These are phyloP conservation scores for Cotesia congregata DNA, from an alignment of 2,888 invertebrate species.

Conservation along the genomic window DNA sequence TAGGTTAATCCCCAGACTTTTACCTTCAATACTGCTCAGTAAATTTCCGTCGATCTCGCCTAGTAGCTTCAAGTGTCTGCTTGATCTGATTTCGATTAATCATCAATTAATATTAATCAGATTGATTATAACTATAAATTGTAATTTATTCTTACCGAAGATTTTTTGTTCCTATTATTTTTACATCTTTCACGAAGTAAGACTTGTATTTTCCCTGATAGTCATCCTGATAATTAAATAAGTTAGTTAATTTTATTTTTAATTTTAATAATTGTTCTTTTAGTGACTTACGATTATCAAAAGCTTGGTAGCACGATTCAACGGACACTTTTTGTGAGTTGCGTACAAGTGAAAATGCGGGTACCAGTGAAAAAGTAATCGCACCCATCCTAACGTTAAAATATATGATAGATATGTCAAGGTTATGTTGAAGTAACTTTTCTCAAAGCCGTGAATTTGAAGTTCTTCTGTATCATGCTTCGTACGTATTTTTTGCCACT, in stretches of 20 bases:
- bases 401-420: constrained; percentile 71
- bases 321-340: constrained; percentile 71
- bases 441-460: constrained; percentile 73
- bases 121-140: constrained; percentile 17
- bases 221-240: constrained; percentile 66
- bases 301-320: constrained; percentile 72
- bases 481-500: constrained; percentile 69
- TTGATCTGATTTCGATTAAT: constrained; percentile 42
- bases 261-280: neutral
- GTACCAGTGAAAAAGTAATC: constrained; percentile 77
- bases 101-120: constrained; percentile 4
- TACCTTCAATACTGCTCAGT: constrained; percentile 52
- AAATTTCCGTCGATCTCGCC: constrained; percentile 51
- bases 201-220: constrained; percentile 72
- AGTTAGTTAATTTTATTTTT: neutral
- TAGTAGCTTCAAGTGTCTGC: constrained; percentile 36
- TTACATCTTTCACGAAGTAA: constrained; percentile 71
- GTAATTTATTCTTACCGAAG: constrained; percentile 56
- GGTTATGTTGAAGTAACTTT: constrained; percentile 60
- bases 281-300: constrained; percentile 72
- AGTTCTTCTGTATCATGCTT: constrained; percentile 74
- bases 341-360: constrained; percentile 73
- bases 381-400: constrained; percentile 72
- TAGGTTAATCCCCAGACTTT: constrained; percentile 58
- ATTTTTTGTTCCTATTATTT: constrained; percentile 62